Evolutionary conservation across 2,113 vertebrate genomes (phyloP).

Genomic region (Dasyornis broadbenti): DNA sequence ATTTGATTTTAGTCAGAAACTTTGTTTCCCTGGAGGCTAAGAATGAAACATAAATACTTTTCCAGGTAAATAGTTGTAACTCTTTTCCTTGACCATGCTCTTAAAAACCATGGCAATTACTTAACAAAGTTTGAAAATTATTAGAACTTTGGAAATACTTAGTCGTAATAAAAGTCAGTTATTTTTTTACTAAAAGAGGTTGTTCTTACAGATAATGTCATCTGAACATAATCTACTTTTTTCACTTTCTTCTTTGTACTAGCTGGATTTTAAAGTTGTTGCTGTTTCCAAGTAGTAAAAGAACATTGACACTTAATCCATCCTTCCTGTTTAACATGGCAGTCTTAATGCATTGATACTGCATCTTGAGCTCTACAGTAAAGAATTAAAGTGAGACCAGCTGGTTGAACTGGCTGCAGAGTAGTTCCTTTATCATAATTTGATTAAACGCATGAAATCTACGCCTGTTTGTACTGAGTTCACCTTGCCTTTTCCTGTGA

Average conservation of each 20-base stretch:
- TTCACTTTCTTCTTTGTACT: neutral
- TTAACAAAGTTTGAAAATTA: neutral
- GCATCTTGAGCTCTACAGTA: neutral
- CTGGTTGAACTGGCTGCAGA: neutral
- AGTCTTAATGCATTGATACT: neutral
- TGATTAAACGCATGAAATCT: neutral
- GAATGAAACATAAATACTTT: neutral
- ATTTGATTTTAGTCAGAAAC: neutral
- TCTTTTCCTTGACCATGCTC: neutral
- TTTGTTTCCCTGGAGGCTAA: neutral
- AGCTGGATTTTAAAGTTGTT: neutral
- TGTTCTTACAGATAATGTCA: neutral
- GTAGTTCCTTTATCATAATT: neutral
- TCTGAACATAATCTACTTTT: neutral
- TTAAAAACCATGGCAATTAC: neutral
- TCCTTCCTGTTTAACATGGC: neutral
- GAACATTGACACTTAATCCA: neutral
- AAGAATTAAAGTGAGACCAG: neutral
- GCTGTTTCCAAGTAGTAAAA: neutral
- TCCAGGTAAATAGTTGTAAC: neutral
- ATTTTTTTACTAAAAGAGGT: conserved; percentile 3
- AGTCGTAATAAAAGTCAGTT: neutral
- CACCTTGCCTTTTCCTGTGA: neutral
- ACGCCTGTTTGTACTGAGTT: neutral
- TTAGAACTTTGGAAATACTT: neutral